Evolutionary conservation across 1,140 invertebrate genomes (phyloP), one percentile per base, ranked within the genome.

Genomic region (Philotrypesis tridentata): DNA sequence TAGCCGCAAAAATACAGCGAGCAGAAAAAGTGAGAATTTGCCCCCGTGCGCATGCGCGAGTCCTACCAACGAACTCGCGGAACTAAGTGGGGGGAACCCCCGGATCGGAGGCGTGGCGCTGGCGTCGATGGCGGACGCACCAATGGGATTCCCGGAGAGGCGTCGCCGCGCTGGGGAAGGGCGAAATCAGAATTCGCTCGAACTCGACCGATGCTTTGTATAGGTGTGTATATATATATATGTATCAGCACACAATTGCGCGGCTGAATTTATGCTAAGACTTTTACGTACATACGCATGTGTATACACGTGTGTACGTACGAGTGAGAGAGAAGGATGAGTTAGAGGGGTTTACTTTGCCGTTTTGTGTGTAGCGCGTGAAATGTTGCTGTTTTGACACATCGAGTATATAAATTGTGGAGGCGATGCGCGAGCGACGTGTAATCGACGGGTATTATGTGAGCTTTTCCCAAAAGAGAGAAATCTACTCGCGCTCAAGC

Each of bases 261-360:
- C 21, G 72, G 2, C 12, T 27, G 74, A 73, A 25, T 73, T 55
- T 73, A 77, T 43, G 61, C 61, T 43, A 77, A 77, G 61, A 67
- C 40, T 77, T 67, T 40, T 17, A 37, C n/a, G 43, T 29, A 68
- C 14, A 65, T 17, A 37, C 33, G 33, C 33, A 14, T 48, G 43
- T 48, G 43, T 14, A 14, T 17, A 14, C 2, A 21, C 8, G 40
- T 48, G 21, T 14, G 48, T 5, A 6, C n/a, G 21, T 5, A 7
- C 17, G 9, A 37, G 33, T 5, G 33, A 37, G 33, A 37, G 33
- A 37, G 33, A 37, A 78, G 55, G 48, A 23, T 78, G 55, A 78
- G 65, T 48, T 55, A 70, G 37, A 55, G 25, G 25, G 25, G 40
- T 55, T 27, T 27, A 23, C 17, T 77, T 67, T 43, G 9, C 12